Evolutionary conservation across 2,797 vertebrate genomes (phyloP), one percentile per base, ranked within the genome.

Genomic region (Thripadectes ignobilis): DNA sequence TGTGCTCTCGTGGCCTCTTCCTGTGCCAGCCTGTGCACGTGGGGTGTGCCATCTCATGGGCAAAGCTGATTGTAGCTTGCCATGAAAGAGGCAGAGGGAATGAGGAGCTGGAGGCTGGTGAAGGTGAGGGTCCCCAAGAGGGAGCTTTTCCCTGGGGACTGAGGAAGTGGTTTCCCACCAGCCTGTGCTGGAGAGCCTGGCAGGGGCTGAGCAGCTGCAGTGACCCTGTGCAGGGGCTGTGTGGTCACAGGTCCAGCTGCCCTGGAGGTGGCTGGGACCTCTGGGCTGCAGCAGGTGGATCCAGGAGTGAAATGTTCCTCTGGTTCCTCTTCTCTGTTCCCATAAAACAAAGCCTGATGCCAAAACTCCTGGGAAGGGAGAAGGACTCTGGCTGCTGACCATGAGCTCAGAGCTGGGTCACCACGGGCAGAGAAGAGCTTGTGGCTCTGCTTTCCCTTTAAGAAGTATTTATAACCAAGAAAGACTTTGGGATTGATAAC

Each of bases 361-460:
- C 21, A 52, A 57, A 78, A 65, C 22, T 61, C 16, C 23, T 34
- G 48, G 38, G 38, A 69, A 62, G 43, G 20, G 36, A 52, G 23
- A 34, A 75, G 36, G 29, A 19, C 12, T 76, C 19, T 20, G 20
- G 15, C 29, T 45, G 23, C 57, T 43, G 14, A 39, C 26, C 0
- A 0, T 34, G 30, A 68, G 18, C 48, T 41, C 49, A 24, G 48
- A 48, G 19, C n/a, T 30, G 27, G 26, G 21, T 81, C n/a, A 38
- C 13, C 27, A 32, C 0, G 0, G 0, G 43, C 30, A 85, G 52
- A 30, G 29, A 67, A 45, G 24, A 41, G 26, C 39, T 52, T 13
- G 1, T 9, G n/a, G 4, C 34, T 58, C 75, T 68, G 81, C 34
- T 73, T 63, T 48, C 66, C 54, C 81, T 84, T 71, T 62, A 58